These are phyloP conservation scores for Myzus persicae DNA, from an alignment of 1,140 invertebrate genomes.

Conservation along the genomic window DNA sequence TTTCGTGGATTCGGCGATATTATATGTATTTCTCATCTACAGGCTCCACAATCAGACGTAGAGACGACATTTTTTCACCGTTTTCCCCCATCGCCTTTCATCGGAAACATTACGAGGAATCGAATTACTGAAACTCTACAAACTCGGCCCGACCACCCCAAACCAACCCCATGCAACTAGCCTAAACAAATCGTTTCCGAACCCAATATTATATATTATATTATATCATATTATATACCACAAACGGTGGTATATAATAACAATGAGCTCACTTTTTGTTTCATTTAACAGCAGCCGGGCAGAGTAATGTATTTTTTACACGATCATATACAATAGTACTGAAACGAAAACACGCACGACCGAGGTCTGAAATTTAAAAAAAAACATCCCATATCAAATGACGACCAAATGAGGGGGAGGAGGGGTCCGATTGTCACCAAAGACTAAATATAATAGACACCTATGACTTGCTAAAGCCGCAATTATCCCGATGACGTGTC, in stretches of 20 bases:
- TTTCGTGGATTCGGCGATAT: background rate
- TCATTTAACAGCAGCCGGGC: background rate
- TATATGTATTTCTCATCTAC: background rate
- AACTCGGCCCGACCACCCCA: background rate
- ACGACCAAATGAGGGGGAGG: background rate
- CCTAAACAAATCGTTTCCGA: background rate
- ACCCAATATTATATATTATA: background rate
- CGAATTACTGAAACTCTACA: constrained; percentile 1
- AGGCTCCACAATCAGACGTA: background rate
- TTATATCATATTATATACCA: background rate
- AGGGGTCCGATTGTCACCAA: no score
- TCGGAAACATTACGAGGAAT: constrained; percentile 20
- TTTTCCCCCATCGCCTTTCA: background rate
- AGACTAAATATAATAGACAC: background rate
- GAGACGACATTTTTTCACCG: background rate
- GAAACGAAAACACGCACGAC: no score
- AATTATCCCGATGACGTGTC: background rate
- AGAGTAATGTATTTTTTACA: background rate
- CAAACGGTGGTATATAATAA: background rate
- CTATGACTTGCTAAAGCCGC: background rate
- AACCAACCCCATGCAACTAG: background rate
- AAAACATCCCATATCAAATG: background rate
- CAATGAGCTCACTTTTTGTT: background rate
- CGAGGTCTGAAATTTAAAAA: no score
- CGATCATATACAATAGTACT: no score